Percentiles rank a stretch among this genome's conserved stretches.
These are phyloP conservation scores for Metaphire vulgaris DNA, from an alignment of 1,140 invertebrate genomes.

Conservation along the genomic window DNA sequence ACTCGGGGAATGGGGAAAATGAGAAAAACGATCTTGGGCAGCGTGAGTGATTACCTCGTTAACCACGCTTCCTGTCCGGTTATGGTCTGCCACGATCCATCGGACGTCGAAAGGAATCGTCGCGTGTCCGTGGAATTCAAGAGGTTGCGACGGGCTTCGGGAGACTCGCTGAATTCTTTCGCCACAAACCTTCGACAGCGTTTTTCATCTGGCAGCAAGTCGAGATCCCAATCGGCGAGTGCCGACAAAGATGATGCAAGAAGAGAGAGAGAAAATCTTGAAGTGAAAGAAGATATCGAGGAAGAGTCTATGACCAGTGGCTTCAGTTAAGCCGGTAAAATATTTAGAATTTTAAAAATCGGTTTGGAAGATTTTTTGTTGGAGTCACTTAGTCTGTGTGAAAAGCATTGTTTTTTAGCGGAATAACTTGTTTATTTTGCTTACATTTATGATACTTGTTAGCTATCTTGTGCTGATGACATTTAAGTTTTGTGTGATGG, in stretches of 20 bases:
- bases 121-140: background rate
- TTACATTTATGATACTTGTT: too few species aligned
- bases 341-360: too few species aligned
- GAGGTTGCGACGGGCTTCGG: conserved; percentile 9
- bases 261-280: conserved; percentile 1
- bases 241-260: conserved; percentile 6
- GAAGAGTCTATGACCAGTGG: too few species aligned
- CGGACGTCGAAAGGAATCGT: too few species aligned
- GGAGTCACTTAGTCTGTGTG: too few species aligned
- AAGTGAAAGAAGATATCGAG: conserved; percentile 20
- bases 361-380: too few species aligned
- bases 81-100: conserved; percentile 16
- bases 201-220: conserved; percentile 10
- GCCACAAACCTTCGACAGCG: conserved; percentile 6
- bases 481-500: too few species aligned
- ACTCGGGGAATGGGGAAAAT: conserved; percentile 28
- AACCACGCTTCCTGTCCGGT: conserved; percentile 27
- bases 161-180: conserved; percentile 8
- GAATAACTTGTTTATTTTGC: too few species aligned
- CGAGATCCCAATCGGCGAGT: conserved; percentile 13
- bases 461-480: too few species aligned
- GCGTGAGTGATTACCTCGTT: conserved; percentile 26
- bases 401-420: too few species aligned
- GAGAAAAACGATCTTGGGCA: conserved; percentile 24
- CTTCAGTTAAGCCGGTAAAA: too few species aligned